These are phyloP conservation scores for Myzus persicae DNA, from an alignment of 1,140 invertebrate species.

Conservation along the genomic window DNA sequence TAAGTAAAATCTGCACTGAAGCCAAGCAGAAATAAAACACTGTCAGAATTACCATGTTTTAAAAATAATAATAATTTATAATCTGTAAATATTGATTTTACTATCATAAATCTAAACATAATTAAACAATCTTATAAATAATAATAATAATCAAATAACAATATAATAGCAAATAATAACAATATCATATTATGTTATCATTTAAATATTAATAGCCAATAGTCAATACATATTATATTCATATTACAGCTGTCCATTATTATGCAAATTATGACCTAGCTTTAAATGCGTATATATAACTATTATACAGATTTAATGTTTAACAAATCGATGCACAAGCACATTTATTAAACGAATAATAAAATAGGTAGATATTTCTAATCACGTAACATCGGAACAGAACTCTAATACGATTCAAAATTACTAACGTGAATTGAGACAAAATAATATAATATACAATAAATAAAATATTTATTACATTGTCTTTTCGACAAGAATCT, in stretches of 20 bases:
- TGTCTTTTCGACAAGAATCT: not conserved
- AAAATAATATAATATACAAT: not conserved
- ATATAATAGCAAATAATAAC: not conserved
- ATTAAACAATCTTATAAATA: not conserved
- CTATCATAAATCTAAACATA: not conserved
- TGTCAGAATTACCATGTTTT: not conserved
- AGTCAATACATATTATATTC: not conserved
- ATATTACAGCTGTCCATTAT: not conserved
- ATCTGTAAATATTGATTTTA: not conserved
- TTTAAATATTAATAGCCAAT: not conserved
- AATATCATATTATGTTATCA: not conserved
- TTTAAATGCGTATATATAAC: not conserved
- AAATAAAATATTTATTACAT: not conserved
- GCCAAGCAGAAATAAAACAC: not conserved
- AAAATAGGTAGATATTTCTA: not conserved
- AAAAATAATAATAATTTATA: slow-evolving; percentile 19
- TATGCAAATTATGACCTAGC: not conserved
- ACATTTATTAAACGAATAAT: not conserved
- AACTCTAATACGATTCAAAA: not conserved
- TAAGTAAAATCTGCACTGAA: not conserved
- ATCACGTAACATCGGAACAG: not conserved
- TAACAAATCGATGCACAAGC: not conserved
- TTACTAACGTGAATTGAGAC: not conserved
- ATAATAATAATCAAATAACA: not conserved
- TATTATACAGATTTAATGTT: not conserved